Evolutionary conservation across 2,888 invertebrate genomes (phyloP).

Genomic region (Tanytarsus gracilentus): DNA sequence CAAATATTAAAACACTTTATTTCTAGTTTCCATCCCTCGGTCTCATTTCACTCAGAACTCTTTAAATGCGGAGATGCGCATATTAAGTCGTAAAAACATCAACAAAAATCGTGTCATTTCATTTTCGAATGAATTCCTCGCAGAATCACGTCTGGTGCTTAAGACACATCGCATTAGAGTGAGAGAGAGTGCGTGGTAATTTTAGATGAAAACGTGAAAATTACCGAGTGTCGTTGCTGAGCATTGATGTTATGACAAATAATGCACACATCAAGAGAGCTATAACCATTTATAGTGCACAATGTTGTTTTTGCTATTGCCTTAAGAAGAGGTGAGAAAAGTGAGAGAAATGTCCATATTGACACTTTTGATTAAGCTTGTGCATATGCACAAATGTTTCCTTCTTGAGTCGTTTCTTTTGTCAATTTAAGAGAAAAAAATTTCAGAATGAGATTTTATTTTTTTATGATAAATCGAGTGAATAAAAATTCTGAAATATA

Average conservation of each 20-base stretch:
- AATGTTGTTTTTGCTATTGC: background rate
- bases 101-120: slow-evolving; percentile 26
- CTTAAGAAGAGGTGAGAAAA: too few species aligned
- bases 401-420: too few species aligned
- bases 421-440: too few species aligned
- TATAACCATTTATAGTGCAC: slow-evolving; percentile 11
- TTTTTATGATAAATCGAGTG: too few species aligned
- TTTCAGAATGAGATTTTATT: too few species aligned
- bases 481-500: too few species aligned
- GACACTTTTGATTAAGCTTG: slow-evolving; percentile 25
- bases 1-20: background rate
- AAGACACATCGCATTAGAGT: background rate
- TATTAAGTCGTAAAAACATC: slow-evolving; percentile 28
- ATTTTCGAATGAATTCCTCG: slow-evolving; percentile 14
- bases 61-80: slow-evolving; percentile 10
- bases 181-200: background rate
- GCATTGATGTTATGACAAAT: slow-evolving; percentile 27
- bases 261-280: slow-evolving; percentile 20
- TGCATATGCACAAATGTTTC: slow-evolving; percentile 26
- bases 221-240: background rate
- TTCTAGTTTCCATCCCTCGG: background rate
- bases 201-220: background rate
- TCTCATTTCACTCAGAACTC: too few species aligned
- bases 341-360: background rate
- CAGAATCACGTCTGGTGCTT: slow-evolving; percentile 21